Evolutionary conservation across 2,113 vertebrate species (phyloP).

Genomic region (Irena cyanogastra): DNA sequence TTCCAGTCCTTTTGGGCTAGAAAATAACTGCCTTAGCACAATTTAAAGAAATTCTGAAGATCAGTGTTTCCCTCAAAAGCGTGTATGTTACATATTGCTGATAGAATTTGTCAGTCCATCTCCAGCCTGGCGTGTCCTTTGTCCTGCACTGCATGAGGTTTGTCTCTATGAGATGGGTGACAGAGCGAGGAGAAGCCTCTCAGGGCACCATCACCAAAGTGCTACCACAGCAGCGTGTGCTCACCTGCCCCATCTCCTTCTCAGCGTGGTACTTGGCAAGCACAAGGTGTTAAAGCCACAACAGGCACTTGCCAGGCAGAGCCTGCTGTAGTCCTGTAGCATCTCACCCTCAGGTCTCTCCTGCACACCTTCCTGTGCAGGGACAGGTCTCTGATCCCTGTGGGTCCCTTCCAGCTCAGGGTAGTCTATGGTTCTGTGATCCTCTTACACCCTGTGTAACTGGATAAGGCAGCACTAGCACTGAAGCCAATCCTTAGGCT

Average conservation of each 20-base stretch:
- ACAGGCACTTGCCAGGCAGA: background rate
- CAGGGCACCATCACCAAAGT: background rate
- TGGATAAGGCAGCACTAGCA: background rate
- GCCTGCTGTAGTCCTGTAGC: background rate
- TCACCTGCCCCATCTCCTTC: background rate
- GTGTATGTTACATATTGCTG: background rate
- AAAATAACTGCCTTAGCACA: background rate
- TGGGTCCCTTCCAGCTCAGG: background rate
- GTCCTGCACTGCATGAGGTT: rapidly evolving
- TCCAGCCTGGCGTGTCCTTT: background rate
- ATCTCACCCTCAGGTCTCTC: background rate
- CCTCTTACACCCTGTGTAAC: too few relatives aligned
- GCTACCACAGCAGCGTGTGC: rapidly evolving
- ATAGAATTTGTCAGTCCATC: rapidly evolving
- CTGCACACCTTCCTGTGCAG: background rate
- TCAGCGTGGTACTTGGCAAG: background rate
- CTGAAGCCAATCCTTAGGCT: background rate
- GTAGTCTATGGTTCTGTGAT: background rate
- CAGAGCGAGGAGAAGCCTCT: background rate
- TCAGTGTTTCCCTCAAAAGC: background rate
- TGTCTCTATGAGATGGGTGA: background rate
- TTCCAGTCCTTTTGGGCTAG: background rate
- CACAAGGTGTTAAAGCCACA: background rate
- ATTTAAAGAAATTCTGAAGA: constrained; percentile 3
- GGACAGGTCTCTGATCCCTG: background rate